phyloP scores from a whole-genome alignment of 2,797 vertebrate genomes.

The Chromis chromis region DNA sequence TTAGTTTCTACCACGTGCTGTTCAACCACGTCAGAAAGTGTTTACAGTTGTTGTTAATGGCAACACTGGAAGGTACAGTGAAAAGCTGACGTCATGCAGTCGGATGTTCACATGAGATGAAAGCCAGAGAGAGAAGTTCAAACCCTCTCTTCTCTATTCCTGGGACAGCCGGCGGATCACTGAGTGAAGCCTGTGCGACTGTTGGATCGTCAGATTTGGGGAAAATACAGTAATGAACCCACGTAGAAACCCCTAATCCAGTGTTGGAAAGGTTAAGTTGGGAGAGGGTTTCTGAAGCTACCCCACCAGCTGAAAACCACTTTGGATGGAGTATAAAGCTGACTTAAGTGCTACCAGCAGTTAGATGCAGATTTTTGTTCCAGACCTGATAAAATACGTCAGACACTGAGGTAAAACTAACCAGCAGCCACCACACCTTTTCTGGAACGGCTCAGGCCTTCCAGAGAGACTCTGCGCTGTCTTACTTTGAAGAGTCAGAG shows the following conservation, averaged over 20 bases:
- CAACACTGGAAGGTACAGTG: not conserved
- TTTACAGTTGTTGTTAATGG: not conserved
- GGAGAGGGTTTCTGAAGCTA: not conserved
- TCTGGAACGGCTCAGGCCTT: not conserved
- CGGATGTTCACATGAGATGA: not conserved
- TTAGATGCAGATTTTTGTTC: too few species aligned
- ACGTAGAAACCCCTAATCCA: not conserved
- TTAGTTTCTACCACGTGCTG: not conserved
- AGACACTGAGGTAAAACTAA: not conserved
- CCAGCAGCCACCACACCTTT: not conserved
- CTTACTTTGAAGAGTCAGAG: too few species aligned
- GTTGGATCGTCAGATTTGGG: not conserved
- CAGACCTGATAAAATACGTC: not conserved
- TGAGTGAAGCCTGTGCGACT: not conserved
- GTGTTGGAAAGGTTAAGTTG: not conserved
- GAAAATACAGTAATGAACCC: not conserved
- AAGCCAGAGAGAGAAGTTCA: not conserved
- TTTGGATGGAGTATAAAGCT: not conserved
- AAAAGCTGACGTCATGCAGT: too few species aligned
- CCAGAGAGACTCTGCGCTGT: too few species aligned
- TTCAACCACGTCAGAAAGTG: not conserved
- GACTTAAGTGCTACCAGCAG: not conserved
- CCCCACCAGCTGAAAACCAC: not conserved
- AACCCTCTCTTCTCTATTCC: not conserved
- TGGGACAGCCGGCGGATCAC: not conserved